Evolutionary conservation across 1,140 invertebrate species (phyloP).

Genomic region (Neodiprion pinetum): DNA sequence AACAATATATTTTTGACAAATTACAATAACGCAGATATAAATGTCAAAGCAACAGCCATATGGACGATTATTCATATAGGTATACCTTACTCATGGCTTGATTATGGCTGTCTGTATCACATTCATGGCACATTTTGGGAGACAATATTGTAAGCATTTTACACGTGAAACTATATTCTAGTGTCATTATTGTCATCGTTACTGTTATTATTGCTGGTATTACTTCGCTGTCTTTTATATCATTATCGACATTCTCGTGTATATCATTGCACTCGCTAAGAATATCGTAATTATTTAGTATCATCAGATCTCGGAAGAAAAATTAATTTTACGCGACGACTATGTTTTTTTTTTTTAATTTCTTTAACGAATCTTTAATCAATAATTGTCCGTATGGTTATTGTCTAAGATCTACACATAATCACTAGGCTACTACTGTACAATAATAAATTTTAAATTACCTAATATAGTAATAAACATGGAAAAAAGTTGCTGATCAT

Average conservation of each 20-base stretch:
- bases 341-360: background rate
- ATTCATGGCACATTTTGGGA: no score
- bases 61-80: background rate
- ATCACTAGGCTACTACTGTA: conserved; percentile 58
- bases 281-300: background rate
- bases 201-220: no score
- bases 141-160: no score
- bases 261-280: no score
- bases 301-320: conserved; percentile 42
- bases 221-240: no score
- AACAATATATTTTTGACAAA: conserved; percentile 61
- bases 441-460: conserved; percentile 47
- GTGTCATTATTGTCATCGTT: no score
- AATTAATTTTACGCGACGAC: conserved; percentile 35
- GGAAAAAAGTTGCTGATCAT: conserved; percentile 41
- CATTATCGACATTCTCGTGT: no score
- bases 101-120: no score
- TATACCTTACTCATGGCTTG: no score
- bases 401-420: conserved; percentile 50
- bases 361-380: conserved; percentile 29
- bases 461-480: conserved; percentile 37
- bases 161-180: no score
- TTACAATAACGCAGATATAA: conserved; percentile 51
- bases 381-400: conserved; percentile 26
- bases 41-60: conserved; percentile 32